Percentiles rank a stretch among this genome's conserved stretches.
Evolutionary conservation across 2,113 vertebrate genomes (phyloP).

Genomic region (Cercopithecus mona): DNA sequence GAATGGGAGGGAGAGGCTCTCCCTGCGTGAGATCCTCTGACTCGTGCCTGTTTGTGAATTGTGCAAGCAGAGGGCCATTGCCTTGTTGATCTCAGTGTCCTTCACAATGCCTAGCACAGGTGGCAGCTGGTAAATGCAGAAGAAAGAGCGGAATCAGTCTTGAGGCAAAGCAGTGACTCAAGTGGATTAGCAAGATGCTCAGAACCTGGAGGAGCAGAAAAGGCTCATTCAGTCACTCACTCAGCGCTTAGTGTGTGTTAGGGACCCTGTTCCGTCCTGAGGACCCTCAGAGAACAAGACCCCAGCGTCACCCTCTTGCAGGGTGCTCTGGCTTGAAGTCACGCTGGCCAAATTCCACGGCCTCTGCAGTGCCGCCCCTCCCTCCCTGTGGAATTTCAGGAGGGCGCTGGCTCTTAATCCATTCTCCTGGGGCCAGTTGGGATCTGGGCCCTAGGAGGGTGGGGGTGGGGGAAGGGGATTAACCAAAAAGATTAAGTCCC

Average conservation of each 20-base stretch:
- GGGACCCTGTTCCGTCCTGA: background rate
- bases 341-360: accelerated
- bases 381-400: background rate
- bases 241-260: background rate
- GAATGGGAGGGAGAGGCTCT: background rate
- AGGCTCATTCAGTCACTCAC: accelerated
- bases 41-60: background rate
- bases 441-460: background rate
- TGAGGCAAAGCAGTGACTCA: background rate
- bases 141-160: background rate
- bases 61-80: no score
- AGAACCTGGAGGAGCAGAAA: background rate
- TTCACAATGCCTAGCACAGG: accelerated
- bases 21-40: background rate
- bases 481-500: background rate
- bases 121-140: accelerated
- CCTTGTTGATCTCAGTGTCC: background rate
- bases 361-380: accelerated
- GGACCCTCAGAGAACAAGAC: background rate
- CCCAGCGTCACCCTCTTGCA: background rate
- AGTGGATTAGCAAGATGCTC: background rate
- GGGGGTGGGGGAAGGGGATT: background rate
- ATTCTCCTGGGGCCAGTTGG: background rate
- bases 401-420: background rate
- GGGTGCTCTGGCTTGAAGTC: background rate